A percentile compares a stretch with the other conserved stretches of the same genome.
Conservation (phyloP, 2,797 vertebrate species). For the Phataginus tetradactyla region DNA sequence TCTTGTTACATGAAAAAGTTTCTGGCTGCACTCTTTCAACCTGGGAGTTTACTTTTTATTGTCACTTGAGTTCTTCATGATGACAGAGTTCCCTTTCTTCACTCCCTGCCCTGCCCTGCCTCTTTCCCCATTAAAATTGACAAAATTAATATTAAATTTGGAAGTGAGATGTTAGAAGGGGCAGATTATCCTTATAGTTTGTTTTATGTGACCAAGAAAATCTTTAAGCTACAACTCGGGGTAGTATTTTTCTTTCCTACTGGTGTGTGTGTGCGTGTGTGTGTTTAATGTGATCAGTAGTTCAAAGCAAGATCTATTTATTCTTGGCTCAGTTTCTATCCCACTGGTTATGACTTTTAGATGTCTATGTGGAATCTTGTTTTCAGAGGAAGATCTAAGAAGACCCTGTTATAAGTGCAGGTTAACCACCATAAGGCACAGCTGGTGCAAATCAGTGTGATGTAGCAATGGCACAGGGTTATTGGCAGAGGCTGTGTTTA, state of each 20-base stretch:
- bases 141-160: conserved; percentile 18
- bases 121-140: neutral
- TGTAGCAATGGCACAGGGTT: conserved; percentile 53
- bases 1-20: neutral
- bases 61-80: neutral
- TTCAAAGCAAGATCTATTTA: conserved; percentile 65
- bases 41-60: neutral
- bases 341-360: conserved; percentile 53
- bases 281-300: conserved; percentile 43
- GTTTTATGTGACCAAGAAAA: neutral
- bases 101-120: neutral
- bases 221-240: conserved; percentile 2
- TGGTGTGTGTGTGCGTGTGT: neutral
- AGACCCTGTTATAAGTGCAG: conserved; percentile 28
- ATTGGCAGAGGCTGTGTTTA: conserved; percentile 59
- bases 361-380: conserved; percentile 54
- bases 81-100: neutral
- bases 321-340: conserved; percentile 61
- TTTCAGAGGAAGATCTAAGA: conserved; percentile 67
- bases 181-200: neutral
- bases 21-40: neutral
- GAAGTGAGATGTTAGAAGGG: neutral
- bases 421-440: conserved; percentile 56
- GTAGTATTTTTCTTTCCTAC: neutral
- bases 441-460: conserved; percentile 67